A percentile compares a stretch with the other conserved stretches of the same genome.
Evolutionary conservation across 2,888 invertebrate genomes (phyloP).

Genomic region (Cerastoderma edule): DNA sequence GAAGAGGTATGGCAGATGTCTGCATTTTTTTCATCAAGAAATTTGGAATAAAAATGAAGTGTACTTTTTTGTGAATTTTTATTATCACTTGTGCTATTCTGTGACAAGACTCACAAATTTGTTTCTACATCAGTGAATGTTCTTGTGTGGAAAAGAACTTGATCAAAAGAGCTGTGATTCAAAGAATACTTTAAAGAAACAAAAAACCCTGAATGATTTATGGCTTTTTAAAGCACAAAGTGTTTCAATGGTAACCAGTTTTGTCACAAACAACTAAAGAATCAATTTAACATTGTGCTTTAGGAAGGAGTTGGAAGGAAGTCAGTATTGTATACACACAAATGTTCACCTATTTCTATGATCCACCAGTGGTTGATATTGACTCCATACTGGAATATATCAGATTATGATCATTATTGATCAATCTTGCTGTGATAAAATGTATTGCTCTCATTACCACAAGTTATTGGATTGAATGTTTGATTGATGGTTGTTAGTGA

Average conservation of each 20-base stretch:
- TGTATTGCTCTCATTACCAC: slow-evolving; percentile 17
- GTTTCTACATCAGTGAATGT: no score
- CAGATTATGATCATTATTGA: slow-evolving; percentile 20
- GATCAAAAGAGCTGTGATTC: no score
- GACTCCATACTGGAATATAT: not conserved
- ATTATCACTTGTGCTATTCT: slow-evolving; percentile 23
- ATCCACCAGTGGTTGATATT: slow-evolving; percentile 3
- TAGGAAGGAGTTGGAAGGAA: not conserved
- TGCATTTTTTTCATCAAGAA: slow-evolving; percentile 8
- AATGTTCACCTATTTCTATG: slow-evolving; percentile 16
- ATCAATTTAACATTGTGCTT: not conserved
- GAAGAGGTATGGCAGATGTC: slow-evolving; percentile 1
- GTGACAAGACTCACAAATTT: slow-evolving; percentile 12
- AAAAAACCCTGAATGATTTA: no score
- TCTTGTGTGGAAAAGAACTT: no score
- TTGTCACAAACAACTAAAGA: no score
- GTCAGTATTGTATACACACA: slow-evolving; percentile 13
- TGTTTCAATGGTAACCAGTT: no score
- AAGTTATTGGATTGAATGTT: slow-evolving; percentile 3
- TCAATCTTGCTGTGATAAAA: slow-evolving; percentile 26
- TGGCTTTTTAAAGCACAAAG: no score
- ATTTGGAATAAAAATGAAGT: slow-evolving; percentile 20
- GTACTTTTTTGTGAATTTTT: slow-evolving; percentile 17
- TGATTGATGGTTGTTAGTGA: slow-evolving; percentile 4
- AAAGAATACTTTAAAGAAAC: no score